phyloP scores from a whole-genome alignment of 2,888 invertebrate genomes.

The Syritta pipiens region DNA sequence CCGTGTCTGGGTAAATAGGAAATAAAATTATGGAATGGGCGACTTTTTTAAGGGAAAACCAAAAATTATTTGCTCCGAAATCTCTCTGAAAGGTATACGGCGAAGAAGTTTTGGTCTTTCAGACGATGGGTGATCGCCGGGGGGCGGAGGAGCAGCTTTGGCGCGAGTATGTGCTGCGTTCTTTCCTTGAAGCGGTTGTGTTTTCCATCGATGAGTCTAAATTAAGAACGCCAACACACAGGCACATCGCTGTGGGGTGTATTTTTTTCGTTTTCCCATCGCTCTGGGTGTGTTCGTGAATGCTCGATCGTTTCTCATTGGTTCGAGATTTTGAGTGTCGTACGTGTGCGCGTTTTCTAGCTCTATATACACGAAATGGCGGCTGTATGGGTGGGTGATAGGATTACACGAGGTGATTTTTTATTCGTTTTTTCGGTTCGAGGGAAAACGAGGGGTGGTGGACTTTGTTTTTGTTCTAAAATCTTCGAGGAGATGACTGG shows the following conservation, averaged over 20 bases:
- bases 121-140: background rate
- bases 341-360: slow-evolving; percentile 40
- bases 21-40: slow-evolving; percentile 40
- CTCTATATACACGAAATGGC: slow-evolving; percentile 10
- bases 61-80: too few relatives aligned
- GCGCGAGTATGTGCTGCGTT: slow-evolving; percentile 31
- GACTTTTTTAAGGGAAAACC: slow-evolving; percentile 3
- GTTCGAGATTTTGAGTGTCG: slow-evolving; percentile 38
- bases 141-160: slow-evolving; percentile 2
- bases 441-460: slow-evolving; percentile 6
- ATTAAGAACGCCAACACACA: slow-evolving; percentile 54
- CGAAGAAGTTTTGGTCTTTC: background rate
- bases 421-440: slow-evolving; percentile 30
- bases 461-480: slow-evolving; percentile 2
- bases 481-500: background rate
- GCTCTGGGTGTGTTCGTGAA: slow-evolving; percentile 44
- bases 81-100: background rate
- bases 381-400: slow-evolving; percentile 54
- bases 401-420: slow-evolving; percentile 67
- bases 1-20: slow-evolving; percentile 46
- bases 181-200: slow-evolving; percentile 50
- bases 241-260: slow-evolving; percentile 52
- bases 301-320: slow-evolving; percentile 57
- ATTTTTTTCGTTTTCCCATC: slow-evolving; percentile 49
- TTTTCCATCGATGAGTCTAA: slow-evolving; percentile 42